phyloP scores from a whole-genome alignment of 2,797 vertebrate genomes.

The Tauraco hartlaubi region DNA sequence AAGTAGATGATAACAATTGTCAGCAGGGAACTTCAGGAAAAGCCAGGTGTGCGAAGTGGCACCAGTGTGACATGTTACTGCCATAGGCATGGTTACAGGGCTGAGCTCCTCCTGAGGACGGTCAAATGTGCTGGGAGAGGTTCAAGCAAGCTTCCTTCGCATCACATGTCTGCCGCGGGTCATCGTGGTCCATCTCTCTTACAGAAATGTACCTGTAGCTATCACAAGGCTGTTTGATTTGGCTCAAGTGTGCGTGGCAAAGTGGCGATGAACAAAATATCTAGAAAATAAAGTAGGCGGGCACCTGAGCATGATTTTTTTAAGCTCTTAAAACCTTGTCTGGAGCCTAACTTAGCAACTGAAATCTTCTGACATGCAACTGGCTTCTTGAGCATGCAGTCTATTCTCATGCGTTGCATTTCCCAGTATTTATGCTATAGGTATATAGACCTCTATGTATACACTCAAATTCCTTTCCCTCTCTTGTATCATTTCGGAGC shows the following conservation, averaged over 20 bases:
- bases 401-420: neutral
- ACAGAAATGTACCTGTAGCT: neutral
- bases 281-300: neutral
- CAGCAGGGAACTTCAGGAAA: neutral
- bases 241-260: neutral
- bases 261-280: neutral
- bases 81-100: neutral
- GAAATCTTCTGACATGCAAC: neutral
- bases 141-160: neutral
- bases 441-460: neutral
- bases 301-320: neutral
- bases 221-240: neutral
- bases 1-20: neutral
- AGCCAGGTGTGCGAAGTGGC: neutral
- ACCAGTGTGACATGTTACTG: neutral
- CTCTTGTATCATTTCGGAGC: neutral
- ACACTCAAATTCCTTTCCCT: neutral
- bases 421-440: neutral
- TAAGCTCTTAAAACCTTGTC: neutral
- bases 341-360: neutral
- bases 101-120: neutral
- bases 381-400: neutral
- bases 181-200: neutral
- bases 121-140: neutral
- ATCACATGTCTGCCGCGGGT: rapidly evolving